Percentiles rank a stretch among this genome's conserved stretches.
phyloP scores from a whole-genome alignment of 35 echinoderm and acorn worm genomes.

The Amphiura filiformis region DNA sequence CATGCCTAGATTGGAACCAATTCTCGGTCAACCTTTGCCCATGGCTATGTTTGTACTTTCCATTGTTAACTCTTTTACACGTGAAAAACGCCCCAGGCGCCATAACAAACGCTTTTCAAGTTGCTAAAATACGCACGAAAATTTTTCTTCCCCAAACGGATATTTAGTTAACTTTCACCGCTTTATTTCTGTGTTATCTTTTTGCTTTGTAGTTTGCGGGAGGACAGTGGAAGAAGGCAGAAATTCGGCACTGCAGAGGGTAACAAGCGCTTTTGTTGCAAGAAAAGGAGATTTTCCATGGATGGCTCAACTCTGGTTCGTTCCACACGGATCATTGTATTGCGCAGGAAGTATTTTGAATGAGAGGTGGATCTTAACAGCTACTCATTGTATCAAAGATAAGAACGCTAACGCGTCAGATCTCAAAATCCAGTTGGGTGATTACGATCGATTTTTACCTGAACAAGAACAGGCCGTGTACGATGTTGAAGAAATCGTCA shows the following conservation, averaged over 20 bases:
- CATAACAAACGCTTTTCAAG: background rate
- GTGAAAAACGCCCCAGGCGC: background rate
- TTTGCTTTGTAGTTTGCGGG: slow-evolving; percentile 54
- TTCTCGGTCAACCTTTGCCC: background rate
- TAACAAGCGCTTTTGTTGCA: slow-evolving; percentile 42
- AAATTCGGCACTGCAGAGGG: background rate
- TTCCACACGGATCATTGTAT: slow-evolving; percentile 53
- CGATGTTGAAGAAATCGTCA: slow-evolving; percentile 57
- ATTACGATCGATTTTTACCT: slow-evolving; percentile 62
- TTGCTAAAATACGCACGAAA: background rate
- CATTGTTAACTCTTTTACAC: background rate
- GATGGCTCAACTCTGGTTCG: slow-evolving; percentile 87
- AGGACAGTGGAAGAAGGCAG: background rate
- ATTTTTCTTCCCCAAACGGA: background rate
- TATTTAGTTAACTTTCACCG: background rate
- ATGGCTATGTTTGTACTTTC: background rate
- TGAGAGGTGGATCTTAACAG: slow-evolving; percentile 88
- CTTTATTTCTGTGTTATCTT: background rate
- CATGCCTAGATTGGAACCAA: background rate
- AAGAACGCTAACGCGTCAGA: slow-evolving; percentile 8
- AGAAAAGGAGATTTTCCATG: slow-evolving; percentile 70
- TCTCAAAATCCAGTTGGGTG: slow-evolving; percentile 70
- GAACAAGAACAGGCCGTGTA: slow-evolving; percentile 65
- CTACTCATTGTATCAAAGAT: slow-evolving; percentile 70
- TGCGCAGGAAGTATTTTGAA: slow-evolving; percentile 77